Evolutionary conservation across 92 coral and sea anemone genomes (phyloP).

Genomic region (Actinostola sp.): DNA sequence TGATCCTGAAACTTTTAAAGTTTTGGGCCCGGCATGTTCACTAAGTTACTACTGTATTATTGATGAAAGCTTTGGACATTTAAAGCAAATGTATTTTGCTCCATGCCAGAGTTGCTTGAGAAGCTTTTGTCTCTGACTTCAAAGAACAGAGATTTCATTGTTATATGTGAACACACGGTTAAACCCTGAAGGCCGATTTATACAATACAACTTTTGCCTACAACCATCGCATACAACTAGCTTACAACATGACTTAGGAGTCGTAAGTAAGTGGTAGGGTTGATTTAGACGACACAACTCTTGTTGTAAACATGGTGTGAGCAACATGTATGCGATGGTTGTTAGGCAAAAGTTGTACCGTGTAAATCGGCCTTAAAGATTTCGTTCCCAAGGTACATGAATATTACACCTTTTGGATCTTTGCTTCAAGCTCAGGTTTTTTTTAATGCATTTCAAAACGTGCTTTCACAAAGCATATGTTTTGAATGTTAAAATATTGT

Average conservation of each 20-base stretch:
- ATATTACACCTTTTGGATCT: neutral
- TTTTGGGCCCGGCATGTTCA: neutral
- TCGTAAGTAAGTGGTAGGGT: too few species aligned
- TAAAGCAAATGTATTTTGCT: neutral
- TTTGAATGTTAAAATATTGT: slow-evolving; percentile 4
- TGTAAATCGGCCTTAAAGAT: too few species aligned
- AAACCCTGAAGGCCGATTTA: too few species aligned
- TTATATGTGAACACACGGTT: slow-evolving; percentile 7
- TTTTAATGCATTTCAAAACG: slow-evolving; percentile 2
- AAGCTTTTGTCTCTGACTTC: slow-evolving; percentile 16
- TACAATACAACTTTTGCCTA: too few species aligned
- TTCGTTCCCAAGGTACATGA: slow-evolving; percentile 27
- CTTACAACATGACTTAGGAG: too few species aligned
- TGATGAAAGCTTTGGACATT: neutral
- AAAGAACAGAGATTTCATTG: slow-evolving; percentile 1
- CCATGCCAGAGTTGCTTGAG: slow-evolving; percentile 11
- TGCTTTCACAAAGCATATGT: slow-evolving; percentile 32
- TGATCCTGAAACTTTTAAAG: slow-evolving; percentile 10
- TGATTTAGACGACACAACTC: too few species aligned
- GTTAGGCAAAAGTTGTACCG: too few species aligned
- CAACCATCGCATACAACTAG: too few species aligned
- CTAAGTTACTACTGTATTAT: slow-evolving; percentile 2
- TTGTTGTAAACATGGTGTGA: too few species aligned
- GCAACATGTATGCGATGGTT: too few species aligned
- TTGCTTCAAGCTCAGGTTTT: slow-evolving; percentile 18